These are phyloP conservation scores for Geotrypetes seraphini DNA, from an alignment of 2,797 vertebrate species.

Conservation along the genomic window DNA sequence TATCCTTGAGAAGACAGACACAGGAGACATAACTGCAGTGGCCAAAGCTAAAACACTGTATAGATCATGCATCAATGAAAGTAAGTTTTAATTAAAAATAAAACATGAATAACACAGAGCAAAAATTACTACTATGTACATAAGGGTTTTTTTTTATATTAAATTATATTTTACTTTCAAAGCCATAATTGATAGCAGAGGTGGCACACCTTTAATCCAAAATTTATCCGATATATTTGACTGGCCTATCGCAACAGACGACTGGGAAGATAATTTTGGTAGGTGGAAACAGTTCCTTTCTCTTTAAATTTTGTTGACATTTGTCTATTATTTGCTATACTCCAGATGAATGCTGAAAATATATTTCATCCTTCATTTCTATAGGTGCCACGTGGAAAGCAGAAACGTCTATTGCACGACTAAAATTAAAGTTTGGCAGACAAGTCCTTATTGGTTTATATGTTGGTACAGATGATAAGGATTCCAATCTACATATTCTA, in stretches of 20 bases:
- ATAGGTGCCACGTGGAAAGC: constrained; percentile 70
- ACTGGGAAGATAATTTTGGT: constrained; percentile 76
- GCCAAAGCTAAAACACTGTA: constrained; percentile 86
- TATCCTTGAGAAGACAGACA: constrained; percentile 42
- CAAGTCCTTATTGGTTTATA: constrained; percentile 83
- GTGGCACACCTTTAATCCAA: constrained; percentile 66
- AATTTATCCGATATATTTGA: constrained; percentile 67
- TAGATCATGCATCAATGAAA: constrained; percentile 85
- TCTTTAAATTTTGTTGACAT: no score
- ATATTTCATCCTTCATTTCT: constrained; percentile 11
- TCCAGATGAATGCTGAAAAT: neutral
- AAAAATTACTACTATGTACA: no score
- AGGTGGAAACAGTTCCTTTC: constrained; percentile 18
- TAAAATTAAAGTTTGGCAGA: constrained; percentile 82
- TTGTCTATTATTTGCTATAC: no score
- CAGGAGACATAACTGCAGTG: constrained; percentile 55
- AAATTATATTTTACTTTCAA: constrained; percentile 9
- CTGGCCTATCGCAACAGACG: constrained; percentile 77
- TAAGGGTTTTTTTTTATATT: constrained; percentile 4
- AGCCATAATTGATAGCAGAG: constrained; percentile 77
- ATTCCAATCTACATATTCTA: constrained; percentile 81
- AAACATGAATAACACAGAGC: no score
- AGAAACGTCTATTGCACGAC: constrained; percentile 69
- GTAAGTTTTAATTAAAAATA: constrained; percentile 64
- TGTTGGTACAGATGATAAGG: constrained; percentile 81